A percentile compares a stretch with the other conserved stretches of the same genome.
These are phyloP conservation scores for Caenorhabditis sp. DNA, from an alignment of 2,888 invertebrate genomes.

Conservation along the genomic window DNA sequence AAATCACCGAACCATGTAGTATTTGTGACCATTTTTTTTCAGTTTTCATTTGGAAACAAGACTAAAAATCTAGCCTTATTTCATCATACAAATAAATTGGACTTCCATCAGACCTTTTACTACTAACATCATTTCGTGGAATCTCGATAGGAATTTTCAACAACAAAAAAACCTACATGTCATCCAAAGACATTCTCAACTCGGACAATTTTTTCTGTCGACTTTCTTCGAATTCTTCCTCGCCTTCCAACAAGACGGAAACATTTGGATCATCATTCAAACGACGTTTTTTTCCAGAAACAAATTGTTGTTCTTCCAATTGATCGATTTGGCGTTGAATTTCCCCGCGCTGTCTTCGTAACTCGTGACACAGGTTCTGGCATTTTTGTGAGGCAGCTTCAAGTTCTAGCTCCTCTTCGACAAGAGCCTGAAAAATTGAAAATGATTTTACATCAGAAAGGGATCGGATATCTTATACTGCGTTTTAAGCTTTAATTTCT, in stretches of 20 bases:
- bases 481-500: too few relatives aligned
- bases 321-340: conserved; percentile 18
- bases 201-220: background rate
- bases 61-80: background rate
- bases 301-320: conserved; percentile 23
- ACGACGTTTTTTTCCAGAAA: conserved; percentile 11
- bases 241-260: conserved; percentile 21
- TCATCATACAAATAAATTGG: background rate
- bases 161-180: background rate
- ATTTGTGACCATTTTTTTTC: background rate
- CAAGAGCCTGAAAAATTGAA: conserved; percentile 8
- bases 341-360: conserved; percentile 23
- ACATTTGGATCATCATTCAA: conserved; percentile 22
- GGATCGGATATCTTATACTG: too few relatives aligned
- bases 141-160: background rate
- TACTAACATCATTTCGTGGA: background rate
- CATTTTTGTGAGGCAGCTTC: conserved; percentile 19
- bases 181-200: conserved; percentile 6
- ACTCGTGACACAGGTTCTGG: conserved; percentile 26
- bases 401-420: conserved; percentile 36
- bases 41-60: background rate
- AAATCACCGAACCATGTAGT: background rate
- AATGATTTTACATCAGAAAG: background rate
- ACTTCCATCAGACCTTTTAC: background rate
- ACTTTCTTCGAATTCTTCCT: conserved; percentile 27